Base-by-base conservation (phyloP, 2,888 invertebrate species). In the Cephalotes varians region DNA sequence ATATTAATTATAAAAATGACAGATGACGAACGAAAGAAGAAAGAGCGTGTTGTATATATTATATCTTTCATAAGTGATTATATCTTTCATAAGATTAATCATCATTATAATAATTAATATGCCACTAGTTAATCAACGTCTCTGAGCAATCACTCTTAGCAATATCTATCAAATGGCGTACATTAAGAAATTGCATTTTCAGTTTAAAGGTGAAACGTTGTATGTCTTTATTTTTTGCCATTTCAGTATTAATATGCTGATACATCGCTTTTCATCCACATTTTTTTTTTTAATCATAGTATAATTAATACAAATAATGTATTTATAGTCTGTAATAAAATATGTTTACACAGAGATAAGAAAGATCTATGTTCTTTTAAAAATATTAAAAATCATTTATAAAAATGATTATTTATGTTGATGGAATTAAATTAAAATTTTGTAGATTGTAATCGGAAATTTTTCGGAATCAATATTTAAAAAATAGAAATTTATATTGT, bases 401-500 rank as follows among this genome's bases (percentile, higher is more conserved):
- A 74, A 74, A 34, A 10, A 4, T 37, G 49, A 51, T 74, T 51
- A 40, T 40, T 76, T 28, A 51, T 18, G n/a, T 64, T 5, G 5
- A 51, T n/a, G 5, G 49, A 62, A 18, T 12, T 60, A 12, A 69
- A 31, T 31, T 65, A 4, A 0, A 54, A 69, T 77, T 67, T 40
- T 54, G 21, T 25, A 40, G 28, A 40, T 81, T 76, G 51, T 34
- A 64, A 37, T 83, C 7, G n/a, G n/a, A n/a, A n/a, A n/a, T 82
- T 81, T 81, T 87, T 84, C 58, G 37, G 40, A 72, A 60, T 37
- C 81, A 64, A 83, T 77, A 85, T 83, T 82, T 85, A 83, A 86
- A 88, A 88, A 87, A 82, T 87, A 69, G 56, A 62, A 82, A 69
- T 87, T 85, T 83, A 76, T 77, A 88, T 87, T 84, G 84, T 85